A percentile compares a stretch with the other conserved stretches of the same genome.
These are phyloP conservation scores for Siderastrea siderea DNA, from an alignment of 92 coral and sea anemone genomes.

Conservation along the genomic window DNA sequence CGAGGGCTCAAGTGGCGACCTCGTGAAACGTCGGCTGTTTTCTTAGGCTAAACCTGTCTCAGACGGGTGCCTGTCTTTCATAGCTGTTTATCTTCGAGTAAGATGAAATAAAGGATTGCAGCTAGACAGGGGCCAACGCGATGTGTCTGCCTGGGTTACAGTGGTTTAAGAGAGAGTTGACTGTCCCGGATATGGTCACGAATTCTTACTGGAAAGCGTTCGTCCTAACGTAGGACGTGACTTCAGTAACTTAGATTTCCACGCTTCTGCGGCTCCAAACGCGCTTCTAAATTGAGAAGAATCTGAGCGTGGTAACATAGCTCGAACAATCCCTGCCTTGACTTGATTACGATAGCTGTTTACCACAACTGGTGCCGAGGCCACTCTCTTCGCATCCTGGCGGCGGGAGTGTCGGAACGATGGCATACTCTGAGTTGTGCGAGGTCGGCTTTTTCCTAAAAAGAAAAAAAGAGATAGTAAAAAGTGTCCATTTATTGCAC, in stretches of 20 bases:
- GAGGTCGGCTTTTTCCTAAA: conserved; percentile 88
- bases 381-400: conserved; percentile 72
- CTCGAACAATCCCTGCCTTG: conserved; percentile 69
- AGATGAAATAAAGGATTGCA: no score
- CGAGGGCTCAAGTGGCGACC: no score
- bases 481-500: background rate
- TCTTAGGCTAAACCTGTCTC: no score
- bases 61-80: no score
- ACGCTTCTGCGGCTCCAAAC: conserved; percentile 65
- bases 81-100: no score
- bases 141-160: no score
- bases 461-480: background rate
- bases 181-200: conserved; percentile 12
- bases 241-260: conserved; percentile 71
- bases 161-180: no score
- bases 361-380: conserved; percentile 77
- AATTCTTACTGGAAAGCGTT: conserved; percentile 36
- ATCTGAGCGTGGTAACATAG: conserved; percentile 70
- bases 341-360: conserved; percentile 84
- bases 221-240: conserved; percentile 63
- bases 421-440: conserved; percentile 89
- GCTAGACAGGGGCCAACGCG: no score
- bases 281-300: conserved; percentile 58
- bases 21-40: no score
- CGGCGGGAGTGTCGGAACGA: conserved; percentile 64